Conservation (phyloP, 1,140 invertebrate species). For the Tetranychus urticae region DNA sequence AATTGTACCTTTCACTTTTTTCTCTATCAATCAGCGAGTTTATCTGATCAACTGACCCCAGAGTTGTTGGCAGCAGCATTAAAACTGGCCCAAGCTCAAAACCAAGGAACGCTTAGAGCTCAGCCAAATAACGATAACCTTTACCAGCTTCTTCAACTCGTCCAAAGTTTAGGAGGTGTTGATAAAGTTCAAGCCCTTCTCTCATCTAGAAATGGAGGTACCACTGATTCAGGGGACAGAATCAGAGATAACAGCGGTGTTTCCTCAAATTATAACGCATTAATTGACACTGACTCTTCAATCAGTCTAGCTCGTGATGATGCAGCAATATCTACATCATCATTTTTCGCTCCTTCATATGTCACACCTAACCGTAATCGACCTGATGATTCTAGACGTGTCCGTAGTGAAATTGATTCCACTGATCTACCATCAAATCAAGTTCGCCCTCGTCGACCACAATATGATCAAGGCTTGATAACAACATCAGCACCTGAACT, state of each 20-base stretch:
- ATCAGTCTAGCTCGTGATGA: not conserved
- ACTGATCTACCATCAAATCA: not conserved
- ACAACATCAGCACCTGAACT: not conserved
- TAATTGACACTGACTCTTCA: not conserved
- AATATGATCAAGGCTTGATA: not conserved
- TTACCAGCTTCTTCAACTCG: slow-evolving; percentile 12
- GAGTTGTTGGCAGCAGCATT: slow-evolving; percentile 3
- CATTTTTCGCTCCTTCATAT: slow-evolving; percentile 6
- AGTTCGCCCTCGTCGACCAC: slow-evolving; percentile 6
- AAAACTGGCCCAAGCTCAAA: not conserved
- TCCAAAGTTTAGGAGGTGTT: slow-evolving; percentile 15
- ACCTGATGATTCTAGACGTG: not conserved
- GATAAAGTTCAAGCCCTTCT: slow-evolving; percentile 13
- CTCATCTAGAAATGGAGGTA: not conserved
- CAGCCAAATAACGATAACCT: slow-evolving; percentile 6
- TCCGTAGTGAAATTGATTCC: not conserved
- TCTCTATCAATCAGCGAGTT: not conserved
- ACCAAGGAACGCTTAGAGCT: not conserved
- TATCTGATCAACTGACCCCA: not conserved
- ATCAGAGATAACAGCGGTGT: not conserved
- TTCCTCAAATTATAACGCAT: not conserved
- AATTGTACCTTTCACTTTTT: not conserved
- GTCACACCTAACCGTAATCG: slow-evolving; percentile 4
- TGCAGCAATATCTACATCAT: not conserved
- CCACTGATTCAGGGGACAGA: not conserved